Evolutionary conservation across 2,113 vertebrate genomes (phyloP).

Genomic region (Dolichotis patagonum): DNA sequence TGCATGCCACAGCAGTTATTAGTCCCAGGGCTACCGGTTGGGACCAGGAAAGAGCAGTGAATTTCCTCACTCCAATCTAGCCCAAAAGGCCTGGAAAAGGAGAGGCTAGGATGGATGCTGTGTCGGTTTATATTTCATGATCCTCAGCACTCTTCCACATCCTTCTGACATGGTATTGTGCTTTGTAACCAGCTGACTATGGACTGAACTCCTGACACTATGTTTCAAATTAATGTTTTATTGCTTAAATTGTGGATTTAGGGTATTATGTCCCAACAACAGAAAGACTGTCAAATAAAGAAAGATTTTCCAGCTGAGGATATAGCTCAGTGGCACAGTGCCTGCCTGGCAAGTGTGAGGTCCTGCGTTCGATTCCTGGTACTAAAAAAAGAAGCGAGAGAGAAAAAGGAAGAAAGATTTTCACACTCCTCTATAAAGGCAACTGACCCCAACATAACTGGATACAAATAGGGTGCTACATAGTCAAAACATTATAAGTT

Average conservation of each 20-base stretch:
- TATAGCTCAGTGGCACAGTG: no score
- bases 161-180: not conserved
- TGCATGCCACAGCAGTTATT: not conserved
- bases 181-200: not conserved
- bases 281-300: not conserved
- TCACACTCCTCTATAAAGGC: not conserved
- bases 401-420: no score
- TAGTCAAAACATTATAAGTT: conserved; percentile 58
- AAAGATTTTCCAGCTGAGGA: not conserved
- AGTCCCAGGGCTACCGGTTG: not conserved
- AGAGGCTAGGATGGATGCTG: not conserved
- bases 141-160: no score
- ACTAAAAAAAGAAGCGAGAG: no score
- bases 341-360: no score
- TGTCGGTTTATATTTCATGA: not conserved
- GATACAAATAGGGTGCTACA: not conserved
- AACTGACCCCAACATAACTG: not conserved
- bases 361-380: no score
- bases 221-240: not conserved
- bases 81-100: not conserved
- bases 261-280: not conserved
- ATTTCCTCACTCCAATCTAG: not conserved
- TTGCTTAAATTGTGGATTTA: not conserved
- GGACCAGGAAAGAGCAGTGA: not conserved
- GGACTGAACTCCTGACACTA: not conserved